phyloP scores from a whole-genome alignment of 1,140 invertebrate species.

The Bombus fervidus region DNA sequence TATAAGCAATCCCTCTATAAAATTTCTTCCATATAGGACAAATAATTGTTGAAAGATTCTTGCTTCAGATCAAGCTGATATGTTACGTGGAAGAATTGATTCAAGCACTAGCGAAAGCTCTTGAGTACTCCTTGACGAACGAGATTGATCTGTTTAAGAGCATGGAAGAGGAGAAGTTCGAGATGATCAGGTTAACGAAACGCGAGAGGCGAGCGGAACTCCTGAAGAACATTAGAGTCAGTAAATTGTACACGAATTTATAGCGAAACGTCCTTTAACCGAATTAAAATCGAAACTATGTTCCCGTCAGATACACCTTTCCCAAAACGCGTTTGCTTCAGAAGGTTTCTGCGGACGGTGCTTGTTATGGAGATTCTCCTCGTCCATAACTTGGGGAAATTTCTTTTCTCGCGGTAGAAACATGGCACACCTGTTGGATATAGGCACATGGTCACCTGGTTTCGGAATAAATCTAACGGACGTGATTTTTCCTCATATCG shows the following conservation, averaged over 20 bases:
- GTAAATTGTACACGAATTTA: conserved; percentile 3
- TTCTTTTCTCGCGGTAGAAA: conserved; percentile 66
- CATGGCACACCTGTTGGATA: conserved; percentile 82
- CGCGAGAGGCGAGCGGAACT: conserved; percentile 85
- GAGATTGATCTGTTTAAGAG: conserved; percentile 88
- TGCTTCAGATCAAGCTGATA: conserved; percentile 82
- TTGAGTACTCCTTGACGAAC: conserved; percentile 86
- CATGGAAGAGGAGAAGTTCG: conserved; percentile 92
- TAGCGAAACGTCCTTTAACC: not conserved
- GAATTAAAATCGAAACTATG: not conserved
- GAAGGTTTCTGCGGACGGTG: conserved; percentile 85
- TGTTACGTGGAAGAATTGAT: conserved; percentile 87
- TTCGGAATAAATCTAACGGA: conserved; percentile 87
- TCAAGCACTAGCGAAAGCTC: conserved; percentile 84
- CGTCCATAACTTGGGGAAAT: conserved; percentile 87
- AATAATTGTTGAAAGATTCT: conserved; percentile 26
- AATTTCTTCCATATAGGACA: not conserved
- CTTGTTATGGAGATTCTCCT: conserved; percentile 85
- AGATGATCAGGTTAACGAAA: conserved; percentile 88
- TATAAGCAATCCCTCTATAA: not conserved
- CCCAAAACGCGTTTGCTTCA: not conserved
- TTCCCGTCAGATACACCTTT: conserved; percentile 36
- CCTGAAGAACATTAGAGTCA: conserved; percentile 85
- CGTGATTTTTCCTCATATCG: conserved; percentile 90
- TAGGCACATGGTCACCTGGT: conserved; percentile 89